phyloP scores from a whole-genome alignment of 2,888 invertebrate species.

The Platypus cylindrus region DNA sequence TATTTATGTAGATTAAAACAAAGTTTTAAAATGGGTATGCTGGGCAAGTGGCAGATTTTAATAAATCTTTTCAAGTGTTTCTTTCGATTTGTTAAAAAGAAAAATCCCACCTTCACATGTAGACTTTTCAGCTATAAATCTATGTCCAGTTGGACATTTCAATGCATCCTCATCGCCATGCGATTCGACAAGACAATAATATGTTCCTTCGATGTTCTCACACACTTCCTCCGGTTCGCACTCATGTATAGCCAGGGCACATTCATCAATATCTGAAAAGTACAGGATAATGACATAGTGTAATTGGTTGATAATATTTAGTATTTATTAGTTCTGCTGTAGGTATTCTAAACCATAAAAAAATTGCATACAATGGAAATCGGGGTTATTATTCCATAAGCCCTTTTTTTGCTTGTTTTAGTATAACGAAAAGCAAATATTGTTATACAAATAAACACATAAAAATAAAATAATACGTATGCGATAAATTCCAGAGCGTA shows the following conservation, averaged over 20 bases:
- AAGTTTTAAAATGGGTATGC: neutral
- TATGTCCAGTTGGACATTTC: constrained; percentile 44
- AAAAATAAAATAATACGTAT: no score
- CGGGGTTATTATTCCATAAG: no score
- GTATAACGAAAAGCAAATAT: no score
- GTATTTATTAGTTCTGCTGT: no score
- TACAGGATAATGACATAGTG: no score
- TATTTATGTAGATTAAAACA: neutral
- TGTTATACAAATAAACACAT: no score
- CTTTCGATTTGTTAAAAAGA: neutral
- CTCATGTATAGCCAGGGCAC: constrained; percentile 35
- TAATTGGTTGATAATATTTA: no score
- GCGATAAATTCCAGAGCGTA: no score
- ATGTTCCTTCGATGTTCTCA: constrained; percentile 43
- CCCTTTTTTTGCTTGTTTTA: no score
- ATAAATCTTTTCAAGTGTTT: no score
- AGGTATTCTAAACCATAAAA: no score
- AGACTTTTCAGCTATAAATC: constrained; percentile 41
- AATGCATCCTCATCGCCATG: constrained; percentile 21
- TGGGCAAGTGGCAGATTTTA: neutral
- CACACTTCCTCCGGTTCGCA: constrained; percentile 40
- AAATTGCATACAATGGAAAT: no score
- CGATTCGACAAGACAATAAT: constrained; percentile 36
- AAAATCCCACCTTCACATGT: constrained; percentile 38
- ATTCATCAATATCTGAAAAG: constrained; percentile 49